phyloP scores from a whole-genome alignment of 2,113 vertebrate species.

The Balaeniceps rex region DNA sequence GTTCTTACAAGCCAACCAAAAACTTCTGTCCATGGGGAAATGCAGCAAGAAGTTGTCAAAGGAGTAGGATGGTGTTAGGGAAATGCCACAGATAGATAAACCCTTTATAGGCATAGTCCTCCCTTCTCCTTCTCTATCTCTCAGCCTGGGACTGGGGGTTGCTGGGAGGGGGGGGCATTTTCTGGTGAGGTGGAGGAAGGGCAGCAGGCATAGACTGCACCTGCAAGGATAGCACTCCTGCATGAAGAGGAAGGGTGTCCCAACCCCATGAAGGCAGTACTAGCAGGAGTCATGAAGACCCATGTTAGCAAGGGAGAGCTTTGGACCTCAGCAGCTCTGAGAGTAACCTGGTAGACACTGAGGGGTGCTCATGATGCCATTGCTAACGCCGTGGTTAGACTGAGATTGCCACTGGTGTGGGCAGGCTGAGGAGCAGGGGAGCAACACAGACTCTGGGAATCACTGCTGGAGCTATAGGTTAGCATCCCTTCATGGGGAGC shows the following conservation, averaged over 20 bases:
- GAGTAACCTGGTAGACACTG: background rate
- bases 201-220: background rate
- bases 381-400: background rate
- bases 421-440: background rate
- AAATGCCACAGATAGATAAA: background rate
- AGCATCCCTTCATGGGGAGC: background rate
- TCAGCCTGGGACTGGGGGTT: background rate
- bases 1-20: background rate
- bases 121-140: background rate
- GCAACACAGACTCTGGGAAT: background rate
- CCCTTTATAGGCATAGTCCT: background rate
- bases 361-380: background rate
- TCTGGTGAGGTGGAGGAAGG: background rate
- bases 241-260: background rate
- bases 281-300: background rate
- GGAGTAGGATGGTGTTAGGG: background rate
- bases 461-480: background rate
- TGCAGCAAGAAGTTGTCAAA: background rate
- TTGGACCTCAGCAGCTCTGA: background rate
- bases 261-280: background rate
- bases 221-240: background rate
- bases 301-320: background rate
- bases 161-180: background rate
- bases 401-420: background rate
- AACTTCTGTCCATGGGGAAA: background rate